phyloP scores from a whole-genome alignment of 2,888 invertebrate genomes.

The Drosophila diplacantha region DNA sequence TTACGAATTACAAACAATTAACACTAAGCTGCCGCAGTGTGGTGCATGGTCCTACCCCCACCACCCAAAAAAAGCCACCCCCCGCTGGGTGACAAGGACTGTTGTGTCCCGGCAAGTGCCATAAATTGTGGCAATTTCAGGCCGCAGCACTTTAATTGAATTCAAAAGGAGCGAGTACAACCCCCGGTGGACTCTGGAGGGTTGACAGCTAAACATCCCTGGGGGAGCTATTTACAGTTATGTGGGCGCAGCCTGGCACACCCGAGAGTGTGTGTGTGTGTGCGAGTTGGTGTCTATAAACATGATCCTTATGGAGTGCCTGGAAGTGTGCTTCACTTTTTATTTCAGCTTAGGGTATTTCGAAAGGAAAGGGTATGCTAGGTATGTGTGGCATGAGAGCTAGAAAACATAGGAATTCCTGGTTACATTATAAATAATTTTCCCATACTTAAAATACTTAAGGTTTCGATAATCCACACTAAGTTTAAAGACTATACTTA shows the following conservation, averaged over 20 bases:
- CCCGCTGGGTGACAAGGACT: slow-evolving; percentile 30
- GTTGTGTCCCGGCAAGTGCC: slow-evolving; percentile 57
- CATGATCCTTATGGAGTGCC: slow-evolving; percentile 67
- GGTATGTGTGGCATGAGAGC: background rate
- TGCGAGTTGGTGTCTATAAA: slow-evolving; percentile 59
- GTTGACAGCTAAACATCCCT: slow-evolving; percentile 75
- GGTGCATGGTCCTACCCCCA: slow-evolving; percentile 15
- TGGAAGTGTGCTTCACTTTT: slow-evolving; percentile 53
- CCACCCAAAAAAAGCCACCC: slow-evolving; percentile 5
- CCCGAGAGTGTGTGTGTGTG: slow-evolving; percentile 10
- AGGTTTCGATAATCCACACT: too few relatives aligned
- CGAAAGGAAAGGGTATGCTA: background rate
- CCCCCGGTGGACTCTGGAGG: slow-evolving; percentile 44
- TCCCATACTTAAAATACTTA: fast-evolving
- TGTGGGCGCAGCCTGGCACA: slow-evolving; percentile 32
- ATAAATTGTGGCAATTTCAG: slow-evolving; percentile 72
- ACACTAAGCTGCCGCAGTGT: slow-evolving; percentile 67
- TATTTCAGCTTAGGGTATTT: background rate
- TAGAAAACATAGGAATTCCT: too few relatives aligned
- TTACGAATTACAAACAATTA: slow-evolving; percentile 76
- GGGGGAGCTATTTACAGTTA: slow-evolving; percentile 77
- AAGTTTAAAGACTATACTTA: too few relatives aligned
- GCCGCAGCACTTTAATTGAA: slow-evolving; percentile 76
- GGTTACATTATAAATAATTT: background rate
- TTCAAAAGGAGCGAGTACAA: slow-evolving; percentile 61